These are phyloP conservation scores for Paedocypris sp. DNA, from an alignment of 2,113 vertebrate species.

Conservation along the genomic window DNA sequence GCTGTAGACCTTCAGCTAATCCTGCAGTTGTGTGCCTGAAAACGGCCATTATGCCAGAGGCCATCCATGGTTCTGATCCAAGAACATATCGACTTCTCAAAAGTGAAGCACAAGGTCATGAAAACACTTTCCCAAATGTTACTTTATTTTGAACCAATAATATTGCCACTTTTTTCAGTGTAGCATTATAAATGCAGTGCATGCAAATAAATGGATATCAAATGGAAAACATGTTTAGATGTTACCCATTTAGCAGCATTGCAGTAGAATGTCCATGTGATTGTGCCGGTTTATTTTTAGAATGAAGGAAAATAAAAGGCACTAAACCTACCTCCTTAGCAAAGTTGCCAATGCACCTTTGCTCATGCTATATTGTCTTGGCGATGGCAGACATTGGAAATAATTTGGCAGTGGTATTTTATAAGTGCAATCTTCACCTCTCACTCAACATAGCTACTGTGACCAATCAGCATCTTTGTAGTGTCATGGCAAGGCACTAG, in stretches of 20 bases:
- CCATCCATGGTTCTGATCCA: slow-evolving; percentile 14
- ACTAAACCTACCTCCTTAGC: slow-evolving; percentile 60
- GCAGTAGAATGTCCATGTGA: slow-evolving; percentile 22
- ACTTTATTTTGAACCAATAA: slow-evolving; percentile 41
- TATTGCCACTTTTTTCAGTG: slow-evolving; percentile 17
- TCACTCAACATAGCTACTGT: background rate
- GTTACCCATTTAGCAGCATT: background rate
- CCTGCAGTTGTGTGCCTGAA: background rate
- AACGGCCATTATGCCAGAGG: slow-evolving; percentile 10
- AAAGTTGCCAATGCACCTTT: slow-evolving; percentile 28
- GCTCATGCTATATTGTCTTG: slow-evolving; percentile 24
- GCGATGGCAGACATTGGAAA: slow-evolving; percentile 33
- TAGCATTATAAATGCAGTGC: slow-evolving; percentile 27
- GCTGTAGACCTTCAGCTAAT: background rate
- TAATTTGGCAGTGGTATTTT: slow-evolving; percentile 25
- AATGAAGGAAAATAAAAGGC: slow-evolving; percentile 30
- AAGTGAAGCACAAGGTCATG: slow-evolving; percentile 36
- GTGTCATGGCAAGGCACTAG: slow-evolving; percentile 26
- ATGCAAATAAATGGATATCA: slow-evolving; percentile 25
- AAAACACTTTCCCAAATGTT: slow-evolving; percentile 29
- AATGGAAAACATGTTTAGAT: slow-evolving; percentile 3
- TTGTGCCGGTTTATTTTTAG: slow-evolving; percentile 11
- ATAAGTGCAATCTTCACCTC: background rate
- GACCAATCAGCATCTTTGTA: too few species aligned
- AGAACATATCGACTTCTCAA: slow-evolving; percentile 21